Base-by-base conservation (phyloP, 2,113 vertebrate species). In the Rostratula benghalensis region DNA sequence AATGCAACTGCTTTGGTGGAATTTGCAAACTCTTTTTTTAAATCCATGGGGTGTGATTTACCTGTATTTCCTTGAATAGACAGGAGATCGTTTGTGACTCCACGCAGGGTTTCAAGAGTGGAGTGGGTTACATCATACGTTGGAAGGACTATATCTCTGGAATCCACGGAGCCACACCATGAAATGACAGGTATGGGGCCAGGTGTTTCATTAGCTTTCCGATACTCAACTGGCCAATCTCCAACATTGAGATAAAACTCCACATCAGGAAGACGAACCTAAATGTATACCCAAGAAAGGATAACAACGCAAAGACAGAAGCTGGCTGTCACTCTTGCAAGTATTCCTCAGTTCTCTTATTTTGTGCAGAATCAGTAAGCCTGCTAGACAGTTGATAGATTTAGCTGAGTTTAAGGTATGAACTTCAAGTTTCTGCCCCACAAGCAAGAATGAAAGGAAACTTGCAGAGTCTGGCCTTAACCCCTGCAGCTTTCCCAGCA, bases 211-310 rank as follows among this genome's bases (percentile, higher is more conserved):
- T 98, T 98, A 5, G 89, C 94, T 20, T 96, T 98, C 75, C 98
- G 97, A 19, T 98, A 98, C 95, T 99, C 99, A 64, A 99, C 94
- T 2, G 99, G 99, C 99, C 99, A 99, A 80, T 99, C 99, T 22
- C 98, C 99, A 70, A 99, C 98, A 41, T 99, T 99, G 80, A 99
- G 96, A 96, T 98, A 99, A 95, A 99, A 99, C 95, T 99, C 99
- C 73, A 99, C 96, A 51, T 99, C 98, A 7, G 99, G 99, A 43
- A 99, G 94, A 83, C 2, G 96, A 83, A 99, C 98, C 99, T 99
- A 94, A 80, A 87, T 4, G 27, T 37, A 45, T 5, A 68, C 10
- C 48, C 78, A 87, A 71, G 64, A 78, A 56, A 79, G 45, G 51
- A 39, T 11, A 88, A 8, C 4, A 73, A 87, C 65, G 84, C 27